phyloP scores from a whole-genome alignment of 2,888 invertebrate genomes.

The Priocnemis perturbator region DNA sequence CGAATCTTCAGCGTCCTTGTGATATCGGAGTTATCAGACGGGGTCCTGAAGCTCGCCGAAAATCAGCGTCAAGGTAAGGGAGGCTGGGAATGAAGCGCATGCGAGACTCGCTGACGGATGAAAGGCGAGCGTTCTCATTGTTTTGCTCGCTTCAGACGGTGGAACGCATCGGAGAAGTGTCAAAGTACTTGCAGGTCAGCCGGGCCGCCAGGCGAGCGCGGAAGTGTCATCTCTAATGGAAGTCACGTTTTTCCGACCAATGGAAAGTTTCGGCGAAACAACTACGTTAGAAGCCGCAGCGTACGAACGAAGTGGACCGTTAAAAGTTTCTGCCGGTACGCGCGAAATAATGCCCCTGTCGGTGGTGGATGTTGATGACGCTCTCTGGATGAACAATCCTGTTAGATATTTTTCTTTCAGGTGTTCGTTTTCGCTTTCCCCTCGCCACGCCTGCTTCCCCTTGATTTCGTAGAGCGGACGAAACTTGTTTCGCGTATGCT shows the following conservation, averaged over 20 bases:
- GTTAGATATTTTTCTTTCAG: too few species aligned
- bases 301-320: too few species aligned
- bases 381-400: too few species aligned
- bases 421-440: too few species aligned
- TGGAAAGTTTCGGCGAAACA: neutral
- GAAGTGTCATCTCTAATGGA: neutral
- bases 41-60: too few species aligned
- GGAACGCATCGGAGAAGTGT: constrained; percentile 1
- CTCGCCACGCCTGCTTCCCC: too few species aligned
- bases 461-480: too few species aligned
- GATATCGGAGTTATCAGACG: too few species aligned
- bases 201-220: neutral
- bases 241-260: constrained; percentile 2
- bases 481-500: too few species aligned
- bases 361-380: neutral
- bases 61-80: neutral
- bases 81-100: neutral
- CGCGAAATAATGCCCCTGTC: neutral
- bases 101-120: neutral
- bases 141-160: neutral
- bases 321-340: neutral
- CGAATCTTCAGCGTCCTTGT: too few species aligned
- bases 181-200: constrained; percentile 1
- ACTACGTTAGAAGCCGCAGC: too few species aligned
- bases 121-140: neutral